Evolutionary conservation across 2,113 vertebrate genomes (phyloP).

Genomic region (Platycercus adscitus): DNA sequence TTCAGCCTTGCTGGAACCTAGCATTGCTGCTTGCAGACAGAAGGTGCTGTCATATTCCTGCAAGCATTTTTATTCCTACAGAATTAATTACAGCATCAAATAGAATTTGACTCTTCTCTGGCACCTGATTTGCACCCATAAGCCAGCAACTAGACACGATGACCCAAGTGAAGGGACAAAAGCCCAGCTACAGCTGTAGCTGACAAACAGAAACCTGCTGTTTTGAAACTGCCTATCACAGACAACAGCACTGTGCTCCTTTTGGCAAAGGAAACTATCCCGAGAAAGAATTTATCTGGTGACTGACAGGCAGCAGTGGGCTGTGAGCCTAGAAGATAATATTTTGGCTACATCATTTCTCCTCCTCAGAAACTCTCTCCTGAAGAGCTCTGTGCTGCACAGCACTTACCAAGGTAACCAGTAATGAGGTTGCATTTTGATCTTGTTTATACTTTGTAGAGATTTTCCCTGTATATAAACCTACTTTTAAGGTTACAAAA

Average conservation of each 20-base stretch:
- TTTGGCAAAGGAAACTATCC: conserved; percentile 24
- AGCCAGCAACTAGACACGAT: not conserved
- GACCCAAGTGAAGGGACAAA: not conserved
- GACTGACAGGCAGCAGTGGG: conserved; percentile 42
- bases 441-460: conserved; percentile 29
- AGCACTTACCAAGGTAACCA: not conserved
- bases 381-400: not conserved
- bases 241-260: not conserved
- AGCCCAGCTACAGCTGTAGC: not conserved
- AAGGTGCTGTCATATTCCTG: conserved; percentile 13
- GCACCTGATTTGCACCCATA: not conserved
- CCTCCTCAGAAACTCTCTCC: conserved; percentile 10
- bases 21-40: not conserved
- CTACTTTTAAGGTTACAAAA: conserved; percentile 3
- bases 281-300: conserved; percentile 22
- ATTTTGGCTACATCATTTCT: conserved; percentile 48
- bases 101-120: not conserved
- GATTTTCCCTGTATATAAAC: not conserved
- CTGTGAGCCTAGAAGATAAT: conserved; percentile 34
- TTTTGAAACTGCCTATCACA: not conserved
- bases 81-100: conserved; percentile 34
- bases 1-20: not conserved
- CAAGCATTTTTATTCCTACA: conserved; percentile 11
- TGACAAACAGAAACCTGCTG: not conserved
- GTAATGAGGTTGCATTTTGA: conserved; percentile 48